phyloP scores from a whole-genome alignment of 2,888 invertebrate genomes.

The Drosophila trichaetosa region DNA sequence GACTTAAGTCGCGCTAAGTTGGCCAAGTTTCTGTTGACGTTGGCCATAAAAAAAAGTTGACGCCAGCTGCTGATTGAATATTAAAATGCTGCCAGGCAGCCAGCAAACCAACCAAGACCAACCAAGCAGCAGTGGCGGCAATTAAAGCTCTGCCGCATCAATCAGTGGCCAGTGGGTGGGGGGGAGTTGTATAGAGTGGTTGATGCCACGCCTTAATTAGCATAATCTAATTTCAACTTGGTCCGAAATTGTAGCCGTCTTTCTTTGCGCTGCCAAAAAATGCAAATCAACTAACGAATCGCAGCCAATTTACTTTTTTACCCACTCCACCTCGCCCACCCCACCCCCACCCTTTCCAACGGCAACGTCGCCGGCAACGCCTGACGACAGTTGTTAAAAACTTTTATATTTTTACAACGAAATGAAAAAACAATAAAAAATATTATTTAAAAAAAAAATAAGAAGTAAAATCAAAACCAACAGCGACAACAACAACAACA shows the following conservation, averaged over 20 bases:
- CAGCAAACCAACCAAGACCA: neutral
- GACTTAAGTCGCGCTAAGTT: conserved; percentile 37
- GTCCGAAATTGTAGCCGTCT: conserved; percentile 37
- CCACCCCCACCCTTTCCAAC: no score
- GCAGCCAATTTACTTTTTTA: conserved; percentile 43
- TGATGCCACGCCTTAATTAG: conserved; percentile 76
- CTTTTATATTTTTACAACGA: conserved; percentile 77
- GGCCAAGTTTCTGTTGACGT: conserved; percentile 44
- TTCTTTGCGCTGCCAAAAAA: conserved; percentile 58
- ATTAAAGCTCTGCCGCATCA: conserved; percentile 71
- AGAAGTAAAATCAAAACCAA: conserved; percentile 24
- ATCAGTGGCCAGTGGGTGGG: conserved; percentile 45
- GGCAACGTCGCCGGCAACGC: neutral
- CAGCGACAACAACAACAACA: conserved; percentile 22
- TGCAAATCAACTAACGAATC: conserved; percentile 59
- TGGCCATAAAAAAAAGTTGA: conserved; percentile 57
- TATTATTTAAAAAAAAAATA: conserved; percentile 29
- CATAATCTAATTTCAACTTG: conserved; percentile 82
- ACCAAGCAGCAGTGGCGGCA: conserved; percentile 37
- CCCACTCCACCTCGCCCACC: no score
- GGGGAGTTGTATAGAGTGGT: neutral
- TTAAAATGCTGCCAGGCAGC: conserved; percentile 61
- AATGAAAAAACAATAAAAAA: conserved; percentile 79
- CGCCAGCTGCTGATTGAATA: conserved; percentile 77
- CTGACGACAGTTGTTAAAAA: conserved; percentile 68